Evolutionary conservation across 2,113 vertebrate species (phyloP), one percentile per base, ranked within the genome.

Genomic region (Phodopus roborovskii): DNA sequence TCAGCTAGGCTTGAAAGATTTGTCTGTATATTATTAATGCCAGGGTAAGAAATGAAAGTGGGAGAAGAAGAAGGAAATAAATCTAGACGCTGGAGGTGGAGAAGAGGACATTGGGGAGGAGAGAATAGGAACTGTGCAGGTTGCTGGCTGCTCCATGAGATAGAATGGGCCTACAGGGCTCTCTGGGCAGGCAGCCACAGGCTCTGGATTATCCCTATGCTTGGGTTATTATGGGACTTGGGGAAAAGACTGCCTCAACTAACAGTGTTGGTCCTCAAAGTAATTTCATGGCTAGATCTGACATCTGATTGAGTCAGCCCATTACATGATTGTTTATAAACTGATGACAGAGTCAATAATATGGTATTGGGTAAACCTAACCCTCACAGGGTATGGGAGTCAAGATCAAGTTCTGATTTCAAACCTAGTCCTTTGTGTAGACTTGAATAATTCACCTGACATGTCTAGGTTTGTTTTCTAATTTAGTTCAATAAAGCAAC

Each of bases 171-270:
- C 20, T 33, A 0, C 10, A 7, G 19, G n/a, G 42, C 36, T 20
- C 22, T 33, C 36, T 16, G 13, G 64, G 19, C 3, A 53, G 8
- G 42, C 4, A 58, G n/a, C 3, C 7, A 0, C 4, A 4, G 9
- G 50, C 8, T 30, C 36, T 16, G 50, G 33, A 30, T 1, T 5
- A 22, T 7, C 30, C 26, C 2, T 0, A 0, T 10, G 19, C 17
- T 36, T 4, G 19, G 12, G 28, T 50, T 70, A 19, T 36, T 60
- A 13, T 45, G 36, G 36, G 22, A 19, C 33, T 3, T 19, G 19
- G 30, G 30, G 7, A 13, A 1, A 28, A 4, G 10, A 16, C 28
- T n/a, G 30, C 45, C 33, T 4, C 9, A 83, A 3, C 66, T 48
- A 60, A 75, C 12, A 75, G n/a, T 58, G 20, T 5, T 50, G 68